phyloP scores from a whole-genome alignment of 2,113 vertebrate species.

The Arothron firmamentum region DNA sequence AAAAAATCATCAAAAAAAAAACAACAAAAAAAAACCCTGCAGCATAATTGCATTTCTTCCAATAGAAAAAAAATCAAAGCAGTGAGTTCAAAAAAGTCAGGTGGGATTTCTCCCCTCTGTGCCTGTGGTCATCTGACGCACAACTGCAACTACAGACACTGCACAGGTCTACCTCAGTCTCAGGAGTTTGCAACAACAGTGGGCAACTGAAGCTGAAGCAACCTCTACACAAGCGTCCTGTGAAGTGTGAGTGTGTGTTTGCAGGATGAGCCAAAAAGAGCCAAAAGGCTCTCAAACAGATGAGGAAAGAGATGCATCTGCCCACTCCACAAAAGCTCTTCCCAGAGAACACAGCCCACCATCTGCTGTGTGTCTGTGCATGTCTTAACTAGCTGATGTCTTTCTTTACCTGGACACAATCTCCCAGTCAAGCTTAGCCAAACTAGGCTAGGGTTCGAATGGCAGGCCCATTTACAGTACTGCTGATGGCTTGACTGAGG shows the following conservation, averaged over 20 bases:
- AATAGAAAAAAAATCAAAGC: slow-evolving; percentile 26
- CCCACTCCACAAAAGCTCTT: slow-evolving; percentile 25
- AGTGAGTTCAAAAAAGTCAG: too few species aligned
- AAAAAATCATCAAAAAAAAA: slow-evolving; percentile 16
- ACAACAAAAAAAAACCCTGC: too few species aligned
- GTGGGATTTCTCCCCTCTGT: too few species aligned
- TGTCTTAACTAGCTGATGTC: slow-evolving; percentile 7
- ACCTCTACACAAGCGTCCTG: slow-evolving; percentile 1
- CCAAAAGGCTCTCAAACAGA: slow-evolving; percentile 64
- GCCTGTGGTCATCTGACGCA: slow-evolving; percentile 13
- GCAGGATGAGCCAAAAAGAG: slow-evolving; percentile 37
- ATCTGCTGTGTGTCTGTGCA: slow-evolving; percentile 32
- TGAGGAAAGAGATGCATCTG: slow-evolving; percentile 42
- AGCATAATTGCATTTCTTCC: slow-evolving; percentile 9
- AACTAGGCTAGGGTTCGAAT: slow-evolving; percentile 39
- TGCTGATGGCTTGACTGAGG: slow-evolving; percentile 27
- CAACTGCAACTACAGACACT: not conserved
- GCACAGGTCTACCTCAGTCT: too few species aligned
- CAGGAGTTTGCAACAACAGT: slow-evolving; percentile 5
- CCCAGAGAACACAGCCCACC: slow-evolving; percentile 21
- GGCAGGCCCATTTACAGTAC: slow-evolving; percentile 49
- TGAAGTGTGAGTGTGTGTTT: slow-evolving; percentile 15
- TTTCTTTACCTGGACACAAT: slow-evolving; percentile 28
- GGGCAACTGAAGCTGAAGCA: slow-evolving; percentile 19
- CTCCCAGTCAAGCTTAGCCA: slow-evolving; percentile 30